Conservation (phyloP, 2,113 vertebrate species). For the Petromus typicus region DNA sequence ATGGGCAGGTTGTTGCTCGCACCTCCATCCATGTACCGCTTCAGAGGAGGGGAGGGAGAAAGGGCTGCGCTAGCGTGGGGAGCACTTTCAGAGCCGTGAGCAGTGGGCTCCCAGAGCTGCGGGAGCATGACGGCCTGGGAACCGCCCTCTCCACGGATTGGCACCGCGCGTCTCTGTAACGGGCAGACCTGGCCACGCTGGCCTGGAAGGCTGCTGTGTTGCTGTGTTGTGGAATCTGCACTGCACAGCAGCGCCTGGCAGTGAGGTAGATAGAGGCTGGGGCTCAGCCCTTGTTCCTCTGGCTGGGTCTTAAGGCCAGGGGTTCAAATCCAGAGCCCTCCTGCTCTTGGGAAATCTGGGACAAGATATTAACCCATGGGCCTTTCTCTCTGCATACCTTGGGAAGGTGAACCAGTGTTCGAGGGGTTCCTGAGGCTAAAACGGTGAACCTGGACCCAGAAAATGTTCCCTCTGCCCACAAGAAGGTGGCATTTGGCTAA, state of each 20-base stretch:
- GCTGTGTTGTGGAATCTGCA: too few relatives aligned
- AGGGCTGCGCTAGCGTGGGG: not conserved
- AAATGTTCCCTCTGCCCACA: not conserved
- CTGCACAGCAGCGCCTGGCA: too few relatives aligned
- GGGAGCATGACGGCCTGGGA: rapidly evolving
- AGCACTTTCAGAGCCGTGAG: too few relatives aligned
- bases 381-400: not conserved
- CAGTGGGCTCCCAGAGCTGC: too few relatives aligned
- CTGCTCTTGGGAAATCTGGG: not conserved
- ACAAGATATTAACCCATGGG: not conserved
- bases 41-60: not conserved
- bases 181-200: not conserved
- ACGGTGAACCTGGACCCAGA: not conserved
- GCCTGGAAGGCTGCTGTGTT: not conserved
- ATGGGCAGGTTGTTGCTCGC: conserved; percentile 91
- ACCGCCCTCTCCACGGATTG: not conserved
- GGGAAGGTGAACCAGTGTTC: not conserved
- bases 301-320: not conserved
- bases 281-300: rapidly evolving
- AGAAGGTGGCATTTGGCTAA: too few relatives aligned
- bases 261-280: rapidly evolving
- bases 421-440: not conserved
- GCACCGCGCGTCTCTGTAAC: not conserved
- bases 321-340: not conserved
- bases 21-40: conserved; percentile 96